Evolutionary conservation across 2,888 invertebrate species (phyloP), one percentile per base, ranked within the genome.

Genomic region (Patella pellucida): DNA sequence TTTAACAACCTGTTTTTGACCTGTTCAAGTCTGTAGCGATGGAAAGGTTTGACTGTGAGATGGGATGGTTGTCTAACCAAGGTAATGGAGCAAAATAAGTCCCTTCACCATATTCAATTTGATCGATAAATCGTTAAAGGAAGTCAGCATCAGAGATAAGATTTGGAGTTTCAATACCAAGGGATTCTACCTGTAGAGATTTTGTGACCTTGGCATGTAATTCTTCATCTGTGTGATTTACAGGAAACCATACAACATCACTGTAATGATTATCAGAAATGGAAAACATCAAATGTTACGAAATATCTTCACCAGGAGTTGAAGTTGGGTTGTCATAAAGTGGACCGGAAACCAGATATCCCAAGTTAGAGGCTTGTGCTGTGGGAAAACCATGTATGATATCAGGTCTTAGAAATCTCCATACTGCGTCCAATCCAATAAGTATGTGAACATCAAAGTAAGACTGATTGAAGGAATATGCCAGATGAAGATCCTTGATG

Each of bases 11-110:
- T 62, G n/a, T 23, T n/a, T 62, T 62, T 62, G 62, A 62, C 62
- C 62, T 62, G 62, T n/a, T 62, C 62, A 62, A n/a, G n/a, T n/a
- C n/a, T 16, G 56, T 27, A 56, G 56, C 14, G 56, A 56, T 56
- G 4, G 56, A 56, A n/a, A 56, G 19, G 56, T 56, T 56, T 56
- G 56, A 56, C 14, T 16, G 56, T 56, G 14, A 19, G 14, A 4
- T 19, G 16, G 56, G 56, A 15, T 56, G 56, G 19, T 15, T 19
- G 19, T 56, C 56, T n/a, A 56, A 19, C 56, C 16, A 56, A n/a
- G 56, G 56, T 56, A 56, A 56, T n/a, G 56, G 56, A n/a, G 56
- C 16, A 19, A n/a, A 56, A 19, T 56, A 56, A 19, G 56, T 56
- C n/a, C 56, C 19, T 56, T 19, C 56, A 56, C 19, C 11, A 56